Evolutionary conservation across 1,140 invertebrate genomes (phyloP).

Genomic region (Amphibalanus amphitrite): DNA sequence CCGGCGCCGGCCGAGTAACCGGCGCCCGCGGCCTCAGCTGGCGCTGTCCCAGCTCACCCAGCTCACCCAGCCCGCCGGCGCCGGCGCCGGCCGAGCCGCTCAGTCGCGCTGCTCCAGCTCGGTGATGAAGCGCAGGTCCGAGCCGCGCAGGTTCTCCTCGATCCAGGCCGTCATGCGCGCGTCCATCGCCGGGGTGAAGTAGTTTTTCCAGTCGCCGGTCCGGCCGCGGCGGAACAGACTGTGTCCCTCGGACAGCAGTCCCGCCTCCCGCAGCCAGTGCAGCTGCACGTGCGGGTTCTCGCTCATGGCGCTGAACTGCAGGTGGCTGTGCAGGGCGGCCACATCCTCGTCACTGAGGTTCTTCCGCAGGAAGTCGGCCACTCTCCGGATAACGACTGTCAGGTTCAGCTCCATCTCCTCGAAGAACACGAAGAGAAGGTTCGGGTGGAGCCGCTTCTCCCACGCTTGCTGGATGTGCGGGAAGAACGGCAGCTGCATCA

Average conservation of each 20-base stretch:
- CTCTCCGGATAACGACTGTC: background rate
- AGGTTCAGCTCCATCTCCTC: slow-evolving; percentile 47
- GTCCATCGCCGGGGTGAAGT: background rate
- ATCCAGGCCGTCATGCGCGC: background rate
- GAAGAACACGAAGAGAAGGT: slow-evolving; percentile 58
- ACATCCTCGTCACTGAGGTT: background rate
- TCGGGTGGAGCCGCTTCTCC: slow-evolving; percentile 39
- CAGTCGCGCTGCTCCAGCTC: background rate
- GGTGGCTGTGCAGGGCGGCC: background rate
- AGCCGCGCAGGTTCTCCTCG: background rate
- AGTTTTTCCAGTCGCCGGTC: background rate
- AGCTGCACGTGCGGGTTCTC: background rate
- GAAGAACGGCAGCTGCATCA: slow-evolving; percentile 3
- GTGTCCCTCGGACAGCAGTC: background rate
- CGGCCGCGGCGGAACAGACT: background rate
- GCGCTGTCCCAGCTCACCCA: no score
- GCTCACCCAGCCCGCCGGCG: no score
- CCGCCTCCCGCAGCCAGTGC: background rate
- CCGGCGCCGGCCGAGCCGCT: no score
- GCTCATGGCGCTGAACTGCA: background rate
- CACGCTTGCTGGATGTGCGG: slow-evolving; percentile 55
- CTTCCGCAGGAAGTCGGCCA: background rate
- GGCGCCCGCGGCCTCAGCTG: no score
- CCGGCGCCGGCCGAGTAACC: no score
- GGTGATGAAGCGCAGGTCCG: background rate